Conservation (phyloP, 2,888 invertebrate species). For the Stratiomys singularior region DNA sequence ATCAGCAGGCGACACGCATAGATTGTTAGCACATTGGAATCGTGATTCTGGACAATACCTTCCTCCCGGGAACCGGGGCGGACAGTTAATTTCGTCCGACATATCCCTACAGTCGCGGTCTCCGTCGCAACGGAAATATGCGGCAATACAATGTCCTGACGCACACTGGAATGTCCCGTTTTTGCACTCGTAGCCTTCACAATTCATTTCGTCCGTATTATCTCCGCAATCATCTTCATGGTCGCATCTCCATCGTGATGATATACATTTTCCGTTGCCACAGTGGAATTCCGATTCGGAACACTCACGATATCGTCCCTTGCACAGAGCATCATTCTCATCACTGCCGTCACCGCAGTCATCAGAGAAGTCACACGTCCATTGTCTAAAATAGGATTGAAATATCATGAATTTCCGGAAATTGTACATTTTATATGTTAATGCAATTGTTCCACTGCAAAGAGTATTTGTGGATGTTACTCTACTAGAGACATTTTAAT, state of each 20-base stretch:
- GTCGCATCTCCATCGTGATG: conserved; percentile 93
- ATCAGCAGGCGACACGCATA: conserved; percentile 90
- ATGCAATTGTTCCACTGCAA: too few species aligned
- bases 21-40: conserved; percentile 92
- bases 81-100: conserved; percentile 90
- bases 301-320: conserved; percentile 85
- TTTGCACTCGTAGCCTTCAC: conserved; percentile 86
- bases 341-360: conserved; percentile 97
- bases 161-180: conserved; percentile 91
- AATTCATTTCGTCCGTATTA: conserved; percentile 87
- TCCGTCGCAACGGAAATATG: conserved; percentile 89
- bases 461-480: too few species aligned
- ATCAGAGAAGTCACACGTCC: conserved; percentile 96
- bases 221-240: conserved; percentile 98
- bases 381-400: conserved; percentile 75
- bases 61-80: conserved; percentile 87
- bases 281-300: conserved; percentile 94
- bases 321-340: conserved; percentile 83
- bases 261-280: conserved; percentile 89
- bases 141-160: conserved; percentile 92
- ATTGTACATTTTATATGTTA: too few species aligned
- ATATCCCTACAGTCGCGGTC: conserved; percentile 89
- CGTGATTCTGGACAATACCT: conserved; percentile 89
- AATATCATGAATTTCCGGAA: too few species aligned
- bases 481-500: too few species aligned